Evolutionary conservation across 1,140 invertebrate species (phyloP).

Genomic region (Rhagoletis zephyria): DNA sequence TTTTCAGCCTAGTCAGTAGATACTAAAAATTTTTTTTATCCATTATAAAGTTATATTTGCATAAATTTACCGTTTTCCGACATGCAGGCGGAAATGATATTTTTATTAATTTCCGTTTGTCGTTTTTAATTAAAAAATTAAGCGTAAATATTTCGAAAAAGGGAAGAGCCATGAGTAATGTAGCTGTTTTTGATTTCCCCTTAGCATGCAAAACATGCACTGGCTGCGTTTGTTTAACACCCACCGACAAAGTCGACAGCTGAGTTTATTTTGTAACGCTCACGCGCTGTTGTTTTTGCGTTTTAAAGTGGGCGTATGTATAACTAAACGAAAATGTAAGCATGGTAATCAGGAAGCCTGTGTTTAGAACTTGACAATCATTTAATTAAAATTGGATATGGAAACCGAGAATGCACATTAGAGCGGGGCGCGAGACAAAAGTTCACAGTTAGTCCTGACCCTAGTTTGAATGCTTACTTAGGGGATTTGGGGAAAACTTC

Average conservation of each 20-base stretch:
- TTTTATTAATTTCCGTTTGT: conserved; percentile 47
- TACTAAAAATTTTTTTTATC: no score
- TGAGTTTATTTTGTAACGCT: neutral
- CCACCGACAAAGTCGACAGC: neutral
- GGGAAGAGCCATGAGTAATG: neutral
- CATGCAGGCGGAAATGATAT: conserved; percentile 32
- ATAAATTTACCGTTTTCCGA: neutral
- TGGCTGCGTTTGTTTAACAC: neutral
- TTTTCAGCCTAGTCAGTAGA: neutral
- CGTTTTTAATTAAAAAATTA: conserved; percentile 49
- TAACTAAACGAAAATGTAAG: neutral
- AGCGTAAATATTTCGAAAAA: neutral
- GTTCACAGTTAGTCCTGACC: no score
- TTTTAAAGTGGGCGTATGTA: neutral
- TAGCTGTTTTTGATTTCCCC: conserved; percentile 5
- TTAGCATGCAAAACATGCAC: neutral
- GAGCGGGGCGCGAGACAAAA: no score
- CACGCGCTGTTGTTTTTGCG: neutral
- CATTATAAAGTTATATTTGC: conserved; percentile 9
- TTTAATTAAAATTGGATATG: conserved; percentile 1
- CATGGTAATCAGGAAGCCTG: neutral
- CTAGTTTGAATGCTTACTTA: no score
- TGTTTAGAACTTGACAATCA: neutral
- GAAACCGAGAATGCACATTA: neutral
- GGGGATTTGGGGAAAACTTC: no score